Evolutionary conservation across 2,888 invertebrate species (phyloP).

Genomic region (Sarcophaga carnaria): DNA sequence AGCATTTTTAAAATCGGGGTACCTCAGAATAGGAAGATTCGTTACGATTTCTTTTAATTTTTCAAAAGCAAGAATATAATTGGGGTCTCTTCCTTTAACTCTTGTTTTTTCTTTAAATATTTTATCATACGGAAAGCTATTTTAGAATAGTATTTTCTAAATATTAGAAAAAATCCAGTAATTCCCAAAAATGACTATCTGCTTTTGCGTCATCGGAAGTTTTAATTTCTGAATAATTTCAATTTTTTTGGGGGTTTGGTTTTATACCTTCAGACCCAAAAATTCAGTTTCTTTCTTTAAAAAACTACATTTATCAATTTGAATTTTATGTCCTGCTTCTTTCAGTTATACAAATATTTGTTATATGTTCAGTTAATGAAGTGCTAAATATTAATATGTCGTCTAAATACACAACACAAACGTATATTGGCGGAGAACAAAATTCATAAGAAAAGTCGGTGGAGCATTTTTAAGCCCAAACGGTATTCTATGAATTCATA

Average conservation of each 20-base stretch:
- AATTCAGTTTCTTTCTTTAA: conserved; percentile 24
- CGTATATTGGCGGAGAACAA: conserved; percentile 32
- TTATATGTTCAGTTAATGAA: conserved; percentile 27
- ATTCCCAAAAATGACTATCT: conserved; percentile 7
- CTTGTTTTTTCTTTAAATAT: conserved; percentile 21
- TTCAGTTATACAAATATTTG: conserved; percentile 4
- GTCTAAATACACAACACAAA: conserved; percentile 23
- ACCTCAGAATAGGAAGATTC: conserved; percentile 35
- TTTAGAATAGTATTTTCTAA: conserved; percentile 18
- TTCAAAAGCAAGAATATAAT: conserved; percentile 15
- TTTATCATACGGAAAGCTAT: conserved; percentile 4
- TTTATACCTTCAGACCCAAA: conserved; percentile 3
- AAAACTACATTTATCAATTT: conserved; percentile 28
- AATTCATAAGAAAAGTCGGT: conserved; percentile 72
- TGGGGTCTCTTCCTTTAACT: conserved; percentile 6
- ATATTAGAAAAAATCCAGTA: conserved; percentile 11
- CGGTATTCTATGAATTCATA: conserved; percentile 4
- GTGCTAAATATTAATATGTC: conserved; percentile 27
- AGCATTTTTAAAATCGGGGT: conserved; percentile 44
- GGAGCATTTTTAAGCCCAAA: conserved; percentile 63
- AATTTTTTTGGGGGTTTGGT: conserved; percentile 4
- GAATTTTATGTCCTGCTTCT: conserved; percentile 21
- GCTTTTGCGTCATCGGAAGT: neutral
- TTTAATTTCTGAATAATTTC: conserved; percentile 13
- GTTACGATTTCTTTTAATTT: conserved; percentile 37